Evolutionary conservation across 2,797 vertebrate genomes (phyloP), one percentile per base, ranked within the genome.

Genomic region (Triplophysa bombifrons): DNA sequence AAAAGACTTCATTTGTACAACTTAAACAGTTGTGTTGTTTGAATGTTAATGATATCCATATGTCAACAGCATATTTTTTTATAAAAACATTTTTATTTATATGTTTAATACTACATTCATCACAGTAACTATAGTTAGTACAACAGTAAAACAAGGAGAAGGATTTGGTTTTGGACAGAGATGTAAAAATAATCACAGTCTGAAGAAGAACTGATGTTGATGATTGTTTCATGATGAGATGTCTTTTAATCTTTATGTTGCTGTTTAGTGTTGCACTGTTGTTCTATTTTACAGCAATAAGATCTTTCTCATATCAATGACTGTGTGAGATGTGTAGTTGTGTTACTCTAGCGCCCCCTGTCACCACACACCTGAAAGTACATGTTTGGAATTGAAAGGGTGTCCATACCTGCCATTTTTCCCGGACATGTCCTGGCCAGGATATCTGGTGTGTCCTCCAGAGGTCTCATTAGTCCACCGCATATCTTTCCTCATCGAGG

Each of bases 301-400:
- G 50, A 4, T 17, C 38, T 41, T 41, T 41, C 38, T 41, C 13
- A 4, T 58, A 25, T 58, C 20, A 13, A 3, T 56, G 55, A 56
- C 8, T 20, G 11, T 25, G 50, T 51, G 50, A 51, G 55, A 22
- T 5, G n/a, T 70, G 9, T 16, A 4, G 12, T 55, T 25, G 34
- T 70, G 58, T 10, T 34, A 19, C 64, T 69, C 20, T 69, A 51
- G 44, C 55, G 44, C 64, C 53, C 46, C 72, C 72, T 74, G 44
- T 74, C 64, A 46, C 7, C n/a, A 12, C 3, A 50, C 38, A 13
- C 5, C 20, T 11, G 20, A n/a, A 53, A 44, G 34, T 44, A 1
- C 34, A 56, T 56, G 55, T 56, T 22, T 56, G 55, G 11, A 6
- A 38, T 46, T 46, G 3, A 25, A 25, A 16, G 22, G 30, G 30